Evolutionary conservation across 2,797 vertebrate genomes (phyloP).

Genomic region (Crenichthys baileyi): DNA sequence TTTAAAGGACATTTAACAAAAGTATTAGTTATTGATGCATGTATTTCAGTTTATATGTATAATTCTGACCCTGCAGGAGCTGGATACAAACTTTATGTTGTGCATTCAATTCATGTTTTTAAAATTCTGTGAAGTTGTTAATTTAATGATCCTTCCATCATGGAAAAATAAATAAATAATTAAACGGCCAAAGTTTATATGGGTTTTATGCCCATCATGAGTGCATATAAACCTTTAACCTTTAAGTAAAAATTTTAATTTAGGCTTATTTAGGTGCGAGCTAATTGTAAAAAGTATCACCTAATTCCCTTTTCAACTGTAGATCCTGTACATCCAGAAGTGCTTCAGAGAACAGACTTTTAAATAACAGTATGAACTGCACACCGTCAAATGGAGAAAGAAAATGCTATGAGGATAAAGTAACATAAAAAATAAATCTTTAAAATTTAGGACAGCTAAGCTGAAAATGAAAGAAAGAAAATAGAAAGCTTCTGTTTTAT

Average conservation of each 20-base stretch:
- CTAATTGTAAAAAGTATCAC: background rate
- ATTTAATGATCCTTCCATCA: background rate
- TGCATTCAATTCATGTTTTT: background rate
- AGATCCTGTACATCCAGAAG: background rate
- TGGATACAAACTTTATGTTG: background rate
- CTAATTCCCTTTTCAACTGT: background rate
- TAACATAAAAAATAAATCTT: background rate
- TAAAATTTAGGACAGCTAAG: slow-evolving; percentile 3
- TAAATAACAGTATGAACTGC: background rate
- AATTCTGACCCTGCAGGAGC: background rate
- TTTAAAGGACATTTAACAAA: background rate
- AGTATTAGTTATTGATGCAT: background rate
- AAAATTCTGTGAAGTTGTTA: background rate
- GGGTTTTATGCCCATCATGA: background rate
- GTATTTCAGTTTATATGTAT: background rate
- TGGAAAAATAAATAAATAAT: background rate
- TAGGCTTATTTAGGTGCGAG: background rate
- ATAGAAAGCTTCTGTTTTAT: background rate
- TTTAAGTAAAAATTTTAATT: background rate
- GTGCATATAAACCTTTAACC: background rate
- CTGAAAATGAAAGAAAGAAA: slow-evolving; percentile 4
- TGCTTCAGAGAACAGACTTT: background rate
- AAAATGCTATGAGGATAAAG: background rate
- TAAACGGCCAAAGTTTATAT: background rate
- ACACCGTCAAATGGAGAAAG: background rate